Conservation (phyloP, 1,140 invertebrate species). For the Diprion similis region DNA sequence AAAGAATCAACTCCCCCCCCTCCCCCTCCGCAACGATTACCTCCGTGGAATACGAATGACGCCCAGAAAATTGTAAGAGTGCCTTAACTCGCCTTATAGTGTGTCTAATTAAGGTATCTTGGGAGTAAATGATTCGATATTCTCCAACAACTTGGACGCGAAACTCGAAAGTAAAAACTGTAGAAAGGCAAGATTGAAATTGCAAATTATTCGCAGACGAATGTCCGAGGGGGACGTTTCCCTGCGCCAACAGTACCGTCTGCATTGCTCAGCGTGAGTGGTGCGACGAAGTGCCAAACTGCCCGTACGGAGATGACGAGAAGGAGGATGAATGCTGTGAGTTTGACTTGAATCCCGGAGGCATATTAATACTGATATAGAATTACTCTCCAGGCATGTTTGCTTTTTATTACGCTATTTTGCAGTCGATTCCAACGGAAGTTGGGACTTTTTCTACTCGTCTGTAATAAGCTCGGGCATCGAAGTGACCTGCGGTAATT, state of each 20-base stretch:
- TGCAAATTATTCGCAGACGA: slow-evolving; percentile 34
- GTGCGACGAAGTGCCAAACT: slow-evolving; percentile 73
- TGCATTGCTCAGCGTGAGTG: slow-evolving; percentile 73
- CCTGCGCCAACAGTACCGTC: slow-evolving; percentile 71
- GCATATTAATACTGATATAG: not conserved
- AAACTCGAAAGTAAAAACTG: too few relatives aligned
- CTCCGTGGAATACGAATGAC: not conserved
- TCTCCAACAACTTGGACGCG: too few relatives aligned
- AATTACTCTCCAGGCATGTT: too few relatives aligned
- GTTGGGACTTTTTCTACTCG: slow-evolving; percentile 33
- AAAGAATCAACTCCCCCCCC: too few relatives aligned
- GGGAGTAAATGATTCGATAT: too few relatives aligned
- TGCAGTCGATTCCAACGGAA: slow-evolving; percentile 41
- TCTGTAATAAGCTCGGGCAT: slow-evolving; percentile 9
- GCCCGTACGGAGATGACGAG: slow-evolving; percentile 74
- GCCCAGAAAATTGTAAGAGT: too few relatives aligned
- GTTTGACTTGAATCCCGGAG: slow-evolving; percentile 15
- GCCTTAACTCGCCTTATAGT: too few relatives aligned
- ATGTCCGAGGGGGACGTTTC: slow-evolving; percentile 72
- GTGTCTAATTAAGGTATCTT: too few relatives aligned
- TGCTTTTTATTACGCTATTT: slow-evolving; percentile 16
- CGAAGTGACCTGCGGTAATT: slow-evolving; percentile 22
- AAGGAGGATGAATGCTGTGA: slow-evolving; percentile 50
- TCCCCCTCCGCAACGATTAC: not conserved
- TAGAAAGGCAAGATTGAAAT: too few relatives aligned